These are phyloP conservation scores for Colinus virginianus DNA, from an alignment of 2,113 vertebrate genomes.

Conservation along the genomic window DNA sequence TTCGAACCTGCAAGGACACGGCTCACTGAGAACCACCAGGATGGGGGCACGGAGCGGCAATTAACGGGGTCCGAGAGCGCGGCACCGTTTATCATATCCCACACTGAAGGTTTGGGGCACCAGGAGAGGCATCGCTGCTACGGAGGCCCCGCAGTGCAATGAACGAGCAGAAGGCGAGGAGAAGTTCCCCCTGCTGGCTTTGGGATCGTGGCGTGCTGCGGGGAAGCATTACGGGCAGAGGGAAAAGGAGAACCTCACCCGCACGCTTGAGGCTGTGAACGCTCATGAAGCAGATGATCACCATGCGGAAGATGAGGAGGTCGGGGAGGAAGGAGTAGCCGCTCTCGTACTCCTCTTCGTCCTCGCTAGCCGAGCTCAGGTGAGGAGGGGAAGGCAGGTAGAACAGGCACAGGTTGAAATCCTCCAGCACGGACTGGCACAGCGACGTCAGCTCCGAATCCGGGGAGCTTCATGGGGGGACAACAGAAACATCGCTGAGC, in stretches of 20 bases:
- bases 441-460: slow-evolving; percentile 93
- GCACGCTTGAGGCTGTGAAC: slow-evolving; percentile 96
- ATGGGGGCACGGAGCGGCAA: too few relatives aligned
- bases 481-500: not conserved
- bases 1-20: slow-evolving; percentile 84
- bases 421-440: slow-evolving; percentile 96
- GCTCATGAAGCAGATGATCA: slow-evolving; percentile 95
- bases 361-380: slow-evolving; percentile 84
- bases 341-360: slow-evolving; percentile 89
- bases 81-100: too few relatives aligned
- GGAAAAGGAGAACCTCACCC: slow-evolving; percentile 76
- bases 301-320: slow-evolving; percentile 94
- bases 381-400: slow-evolving; percentile 87
- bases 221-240: too few relatives aligned
- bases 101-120: too few relatives aligned
- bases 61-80: too few relatives aligned
- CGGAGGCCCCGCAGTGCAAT: too few relatives aligned
- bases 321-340: slow-evolving; percentile 89
- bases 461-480: slow-evolving; percentile 76
- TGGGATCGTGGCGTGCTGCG: too few relatives aligned
- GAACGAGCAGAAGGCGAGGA: too few relatives aligned
- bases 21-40: too few relatives aligned
- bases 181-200: too few relatives aligned
- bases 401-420: slow-evolving; percentile 98
- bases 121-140: too few relatives aligned